phyloP scores from a whole-genome alignment of 1,140 invertebrate species.

The Listronotus oregonensis region DNA sequence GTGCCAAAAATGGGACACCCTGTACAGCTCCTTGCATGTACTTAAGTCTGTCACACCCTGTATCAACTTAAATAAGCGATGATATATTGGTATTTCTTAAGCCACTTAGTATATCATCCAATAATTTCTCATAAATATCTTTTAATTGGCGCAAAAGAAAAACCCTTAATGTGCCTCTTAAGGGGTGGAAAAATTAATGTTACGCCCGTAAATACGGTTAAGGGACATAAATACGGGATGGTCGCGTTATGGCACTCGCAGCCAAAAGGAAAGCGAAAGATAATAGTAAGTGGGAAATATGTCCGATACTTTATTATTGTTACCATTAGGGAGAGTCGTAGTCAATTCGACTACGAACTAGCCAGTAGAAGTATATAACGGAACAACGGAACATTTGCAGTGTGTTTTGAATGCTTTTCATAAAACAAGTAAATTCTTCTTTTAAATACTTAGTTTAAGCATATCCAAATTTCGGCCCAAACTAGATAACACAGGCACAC shows the following conservation, averaged over 20 bases:
- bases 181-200: slow-evolving; percentile 36
- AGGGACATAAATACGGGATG: slow-evolving; percentile 32
- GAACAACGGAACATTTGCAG: too few species aligned
- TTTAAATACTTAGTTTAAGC: too few species aligned
- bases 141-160: slow-evolving; percentile 28
- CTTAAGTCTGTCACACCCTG: too few species aligned
- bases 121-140: slow-evolving; percentile 22
- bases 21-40: too few species aligned
- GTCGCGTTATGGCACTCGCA: slow-evolving; percentile 28
- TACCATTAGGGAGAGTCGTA: slow-evolving; percentile 20
- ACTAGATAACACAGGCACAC: too few species aligned
- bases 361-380: too few species aligned
- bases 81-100: neutral
- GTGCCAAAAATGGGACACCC: too few species aligned
- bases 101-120: neutral
- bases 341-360: slow-evolving; percentile 10
- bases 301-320: slow-evolving; percentile 38
- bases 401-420: too few species aligned
- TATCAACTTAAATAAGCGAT: too few species aligned
- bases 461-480: too few species aligned
- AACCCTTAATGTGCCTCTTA: slow-evolving; percentile 29
- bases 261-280: slow-evolving; percentile 32
- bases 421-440: too few species aligned
- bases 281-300: slow-evolving; percentile 38
- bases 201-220: slow-evolving; percentile 31